Base-by-base conservation (phyloP, 2,113 vertebrate species). In the Hydropotes inermis region DNA sequence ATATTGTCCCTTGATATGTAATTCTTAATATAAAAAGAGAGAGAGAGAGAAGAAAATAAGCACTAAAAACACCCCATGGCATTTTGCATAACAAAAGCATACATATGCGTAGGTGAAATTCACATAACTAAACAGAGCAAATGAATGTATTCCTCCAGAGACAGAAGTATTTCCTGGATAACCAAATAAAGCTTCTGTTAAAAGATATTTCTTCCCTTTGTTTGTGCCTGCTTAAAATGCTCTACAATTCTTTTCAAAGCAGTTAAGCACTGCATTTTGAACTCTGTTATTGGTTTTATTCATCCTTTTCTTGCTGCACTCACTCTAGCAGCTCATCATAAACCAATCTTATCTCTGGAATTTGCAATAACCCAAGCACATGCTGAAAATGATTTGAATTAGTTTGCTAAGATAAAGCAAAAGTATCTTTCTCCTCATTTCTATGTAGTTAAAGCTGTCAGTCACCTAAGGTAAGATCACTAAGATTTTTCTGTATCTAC, bases 111-210 rank as follows among this genome's bases (percentile, higher is more conserved):
- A 52, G 12, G 39, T 79, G 23, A 94, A 84, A 94, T 78, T 79
- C 43, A 70, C 58, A 50, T 89, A 94, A 39, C 52, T 94, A 92
- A 95, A 89, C 19, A 83, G 60, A 96, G 45, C 61, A 92, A 94
- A 96, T 97, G 30, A 86, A 95, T 78, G 12, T 78, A 76, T 86
- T 92, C 70, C 54, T 95, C 39, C 21, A 67, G 74, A 96, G 54
- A 74, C 17, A 91, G 9, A 58, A 82, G 61, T 67, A 76, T 95
- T 94, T 94, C 47, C 54, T 89, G 58, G 90, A 67, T 91, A 81
- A 67, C 16, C 14, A 94, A 96, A 91, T 64, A 92, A 60, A 88
- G 85, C 28, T 89, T 95, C 17, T 76, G 23, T 61, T 94, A 96
- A 89, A 76, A 67, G 33, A 47, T 93, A 61, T 36, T 54, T 94